Conservation (phyloP, 1,140 invertebrate species). For the Neuroterus valhalla region DNA sequence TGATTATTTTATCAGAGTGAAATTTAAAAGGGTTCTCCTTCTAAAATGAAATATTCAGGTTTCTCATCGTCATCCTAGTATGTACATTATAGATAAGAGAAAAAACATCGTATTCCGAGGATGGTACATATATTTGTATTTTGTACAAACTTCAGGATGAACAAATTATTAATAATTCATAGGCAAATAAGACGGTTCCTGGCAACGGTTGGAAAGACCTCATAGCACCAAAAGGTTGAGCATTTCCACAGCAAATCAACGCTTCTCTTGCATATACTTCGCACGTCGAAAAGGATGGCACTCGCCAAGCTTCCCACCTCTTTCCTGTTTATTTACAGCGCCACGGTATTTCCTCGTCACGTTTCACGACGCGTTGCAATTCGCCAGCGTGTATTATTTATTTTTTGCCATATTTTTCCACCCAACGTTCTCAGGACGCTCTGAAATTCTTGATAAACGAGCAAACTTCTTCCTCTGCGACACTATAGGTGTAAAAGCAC, state of each 20-base stretch:
- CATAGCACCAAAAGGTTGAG: not conserved
- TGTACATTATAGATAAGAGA: not conserved
- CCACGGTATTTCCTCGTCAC: conserved; percentile 40
- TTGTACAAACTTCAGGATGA: not conserved
- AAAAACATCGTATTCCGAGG: not conserved
- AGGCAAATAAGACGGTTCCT: conserved; percentile 10
- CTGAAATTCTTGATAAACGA: conserved; percentile 20
- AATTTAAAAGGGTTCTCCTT: no score
- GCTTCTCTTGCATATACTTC: not conserved
- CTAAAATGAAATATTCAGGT: no score
- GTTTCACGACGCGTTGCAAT: conserved; percentile 43
- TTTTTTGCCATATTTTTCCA: conserved; percentile 12
- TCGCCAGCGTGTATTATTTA: conserved; percentile 28
- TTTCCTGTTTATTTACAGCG: conserved; percentile 46
- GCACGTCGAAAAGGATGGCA: conserved; percentile 27
- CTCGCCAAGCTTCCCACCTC: conserved; percentile 33
- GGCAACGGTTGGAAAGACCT: conserved; percentile 5
- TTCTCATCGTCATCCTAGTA: no score
- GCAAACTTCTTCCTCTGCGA: conserved; percentile 21
- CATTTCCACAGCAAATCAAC: conserved; percentile 21
- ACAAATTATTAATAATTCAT: conserved; percentile 29
- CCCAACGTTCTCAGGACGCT: conserved; percentile 5
- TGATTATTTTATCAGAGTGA: no score
- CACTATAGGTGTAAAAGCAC: conserved; percentile 8
- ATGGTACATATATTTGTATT: not conserved